Conservation (phyloP, 2,113 vertebrate species). For the Sorex araneus region DNA sequence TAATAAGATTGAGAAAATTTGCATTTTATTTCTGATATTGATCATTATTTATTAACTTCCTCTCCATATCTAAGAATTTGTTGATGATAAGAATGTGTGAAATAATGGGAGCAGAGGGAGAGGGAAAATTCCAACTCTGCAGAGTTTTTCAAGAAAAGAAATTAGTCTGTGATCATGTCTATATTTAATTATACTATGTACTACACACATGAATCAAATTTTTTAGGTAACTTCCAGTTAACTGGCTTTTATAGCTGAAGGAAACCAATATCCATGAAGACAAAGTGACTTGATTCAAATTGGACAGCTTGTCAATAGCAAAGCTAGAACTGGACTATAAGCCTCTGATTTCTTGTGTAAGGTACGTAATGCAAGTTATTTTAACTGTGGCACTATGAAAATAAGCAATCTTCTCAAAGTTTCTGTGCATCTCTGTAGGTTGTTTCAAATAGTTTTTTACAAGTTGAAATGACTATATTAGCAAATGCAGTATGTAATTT, state of each 20-base stretch:
- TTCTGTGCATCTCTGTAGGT: background rate
- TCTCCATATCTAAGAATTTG: background rate
- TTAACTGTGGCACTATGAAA: slow-evolving; percentile 13
- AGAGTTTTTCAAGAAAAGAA: background rate
- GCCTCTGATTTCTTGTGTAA: slow-evolving; percentile 36
- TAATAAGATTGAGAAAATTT: background rate
- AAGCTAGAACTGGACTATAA: slow-evolving; percentile 17
- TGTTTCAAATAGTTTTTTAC: background rate
- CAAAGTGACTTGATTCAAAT: slow-evolving; percentile 43
- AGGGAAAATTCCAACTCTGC: background rate
- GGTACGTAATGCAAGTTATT: slow-evolving; percentile 13
- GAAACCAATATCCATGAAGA: slow-evolving; percentile 42
- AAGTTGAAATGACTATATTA: slow-evolving; percentile 40
- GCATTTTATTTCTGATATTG: background rate
- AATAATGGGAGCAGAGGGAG: background rate
- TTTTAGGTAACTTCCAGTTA: slow-evolving; percentile 47
- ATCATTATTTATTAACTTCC: background rate
- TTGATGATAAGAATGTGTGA: background rate
- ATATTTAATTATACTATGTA: background rate
- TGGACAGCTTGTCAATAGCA: slow-evolving; percentile 58
- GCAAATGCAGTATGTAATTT: background rate
- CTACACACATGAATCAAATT: slow-evolving; percentile 31
- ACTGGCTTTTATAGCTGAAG: slow-evolving; percentile 62
- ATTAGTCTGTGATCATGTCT: background rate
- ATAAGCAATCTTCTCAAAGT: slow-evolving; percentile 42